Conservation (phyloP, 2,888 invertebrate species). For the Nephrotoma appendiculata region DNA sequence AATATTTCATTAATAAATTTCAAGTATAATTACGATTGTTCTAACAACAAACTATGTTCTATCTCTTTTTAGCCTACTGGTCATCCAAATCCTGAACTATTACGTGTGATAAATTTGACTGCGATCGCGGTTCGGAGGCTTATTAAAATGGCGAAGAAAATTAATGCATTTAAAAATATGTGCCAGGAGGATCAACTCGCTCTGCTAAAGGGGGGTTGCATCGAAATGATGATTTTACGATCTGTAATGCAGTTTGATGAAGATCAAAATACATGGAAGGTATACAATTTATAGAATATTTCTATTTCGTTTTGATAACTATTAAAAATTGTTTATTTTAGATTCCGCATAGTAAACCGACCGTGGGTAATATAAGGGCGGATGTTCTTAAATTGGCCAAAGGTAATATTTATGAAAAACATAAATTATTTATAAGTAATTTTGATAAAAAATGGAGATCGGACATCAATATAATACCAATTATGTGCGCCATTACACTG, state of each 20-base stretch:
- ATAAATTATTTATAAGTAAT: slow-evolving; percentile 69
- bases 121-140: slow-evolving; percentile 81
- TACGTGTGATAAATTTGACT: slow-evolving; percentile 79
- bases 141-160: slow-evolving; percentile 73
- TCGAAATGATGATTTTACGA: slow-evolving; percentile 89
- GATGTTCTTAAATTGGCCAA: slow-evolving; percentile 84
- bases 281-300: slow-evolving; percentile 22
- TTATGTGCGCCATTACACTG: slow-evolving; percentile 79
- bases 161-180: slow-evolving; percentile 81
- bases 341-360: slow-evolving; percentile 64
- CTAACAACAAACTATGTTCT: too few species aligned
- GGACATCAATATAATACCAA: slow-evolving; percentile 80
- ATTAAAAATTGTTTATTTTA: slow-evolving; percentile 21
- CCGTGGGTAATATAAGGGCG: slow-evolving; percentile 64
- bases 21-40: too few species aligned
- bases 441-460: slow-evolving; percentile 74
- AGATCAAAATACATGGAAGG: slow-evolving; percentile 82
- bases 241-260: slow-evolving; percentile 87
- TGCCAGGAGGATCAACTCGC: slow-evolving; percentile 88
- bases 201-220: slow-evolving; percentile 62
- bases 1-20: too few species aligned
- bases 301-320: slow-evolving; percentile 3
- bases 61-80: not conserved
- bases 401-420: slow-evolving; percentile 76
- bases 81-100: slow-evolving; percentile 49